phyloP scores from a whole-genome alignment of 2,113 vertebrate species.

The Garra rufa region DNA sequence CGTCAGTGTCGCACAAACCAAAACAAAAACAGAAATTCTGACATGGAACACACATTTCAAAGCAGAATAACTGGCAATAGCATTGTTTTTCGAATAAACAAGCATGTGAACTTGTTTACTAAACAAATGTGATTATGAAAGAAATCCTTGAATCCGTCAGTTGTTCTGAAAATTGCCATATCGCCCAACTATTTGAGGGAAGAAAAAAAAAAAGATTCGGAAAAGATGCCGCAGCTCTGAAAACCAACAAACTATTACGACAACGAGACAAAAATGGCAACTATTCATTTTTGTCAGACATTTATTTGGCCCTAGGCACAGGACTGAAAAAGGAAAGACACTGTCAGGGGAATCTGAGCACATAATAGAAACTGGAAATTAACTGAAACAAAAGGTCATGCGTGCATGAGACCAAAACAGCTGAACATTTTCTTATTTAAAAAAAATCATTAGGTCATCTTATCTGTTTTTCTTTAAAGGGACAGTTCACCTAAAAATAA shows the following conservation, averaged over 20 bases:
- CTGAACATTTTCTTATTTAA: background rate
- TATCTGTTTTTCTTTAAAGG: background rate
- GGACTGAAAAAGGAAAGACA: background rate
- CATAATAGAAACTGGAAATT: background rate
- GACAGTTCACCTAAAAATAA: background rate
- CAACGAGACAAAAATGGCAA: background rate
- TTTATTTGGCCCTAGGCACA: background rate
- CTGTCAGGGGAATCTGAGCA: background rate
- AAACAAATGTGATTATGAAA: no score
- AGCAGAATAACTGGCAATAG: background rate
- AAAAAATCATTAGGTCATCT: background rate
- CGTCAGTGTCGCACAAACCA: background rate
- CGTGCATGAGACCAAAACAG: background rate
- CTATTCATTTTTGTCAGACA: background rate
- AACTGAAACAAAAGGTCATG: background rate
- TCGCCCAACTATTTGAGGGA: no score
- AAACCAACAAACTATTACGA: background rate
- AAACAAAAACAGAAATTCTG: background rate
- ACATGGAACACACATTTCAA: background rate
- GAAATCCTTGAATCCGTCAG: no score
- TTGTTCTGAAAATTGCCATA: no score
- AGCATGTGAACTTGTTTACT: no score
- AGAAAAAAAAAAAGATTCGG: background rate
- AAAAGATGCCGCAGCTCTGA: background rate
- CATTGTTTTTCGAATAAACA: background rate